Percentiles rank a stretch among this genome's conserved stretches.
These are phyloP conservation scores for Lophotriccus pileatus DNA, from an alignment of 2,797 vertebrate genomes.

Conservation along the genomic window DNA sequence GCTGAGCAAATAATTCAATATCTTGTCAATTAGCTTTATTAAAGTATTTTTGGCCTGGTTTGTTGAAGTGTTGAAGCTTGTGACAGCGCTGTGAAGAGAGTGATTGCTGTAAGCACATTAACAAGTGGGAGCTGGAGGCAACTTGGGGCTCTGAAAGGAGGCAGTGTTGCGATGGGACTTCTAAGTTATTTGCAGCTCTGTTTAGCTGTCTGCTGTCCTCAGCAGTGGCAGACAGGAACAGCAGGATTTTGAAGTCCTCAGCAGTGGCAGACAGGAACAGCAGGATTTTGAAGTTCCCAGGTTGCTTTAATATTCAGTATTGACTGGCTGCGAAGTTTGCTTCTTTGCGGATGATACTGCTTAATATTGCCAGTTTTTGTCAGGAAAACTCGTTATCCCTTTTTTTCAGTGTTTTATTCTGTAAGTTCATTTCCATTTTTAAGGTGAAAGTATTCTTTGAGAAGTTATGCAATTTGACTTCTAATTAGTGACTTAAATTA, in stretches of 20 bases:
- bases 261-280: not conserved
- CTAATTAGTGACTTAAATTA: not conserved
- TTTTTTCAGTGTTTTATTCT: not conserved
- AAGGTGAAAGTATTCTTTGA: not conserved
- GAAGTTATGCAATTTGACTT: not conserved
- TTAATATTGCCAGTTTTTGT: not conserved
- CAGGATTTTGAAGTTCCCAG: not conserved
- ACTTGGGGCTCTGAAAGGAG: not conserved
- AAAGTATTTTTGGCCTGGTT: not conserved
- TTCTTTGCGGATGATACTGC: not conserved
- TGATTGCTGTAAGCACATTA: not conserved
- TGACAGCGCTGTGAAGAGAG: not conserved
- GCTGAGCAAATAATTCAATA: not conserved
- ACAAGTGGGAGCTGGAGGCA: not conserved
- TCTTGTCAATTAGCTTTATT: not conserved
- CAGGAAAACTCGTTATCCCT: not conserved
- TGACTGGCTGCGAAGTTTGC: not conserved
- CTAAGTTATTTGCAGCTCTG: slow-evolving; percentile 2
- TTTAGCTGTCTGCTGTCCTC: not conserved
- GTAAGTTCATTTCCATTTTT: not conserved
- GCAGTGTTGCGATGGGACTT: not conserved
- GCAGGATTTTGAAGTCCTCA: not conserved
- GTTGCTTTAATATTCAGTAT: not conserved
- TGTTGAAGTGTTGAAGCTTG: not conserved
- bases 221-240: not conserved